phyloP scores from a whole-genome alignment of 2,797 vertebrate genomes.

The Myotis findleyi region DNA sequence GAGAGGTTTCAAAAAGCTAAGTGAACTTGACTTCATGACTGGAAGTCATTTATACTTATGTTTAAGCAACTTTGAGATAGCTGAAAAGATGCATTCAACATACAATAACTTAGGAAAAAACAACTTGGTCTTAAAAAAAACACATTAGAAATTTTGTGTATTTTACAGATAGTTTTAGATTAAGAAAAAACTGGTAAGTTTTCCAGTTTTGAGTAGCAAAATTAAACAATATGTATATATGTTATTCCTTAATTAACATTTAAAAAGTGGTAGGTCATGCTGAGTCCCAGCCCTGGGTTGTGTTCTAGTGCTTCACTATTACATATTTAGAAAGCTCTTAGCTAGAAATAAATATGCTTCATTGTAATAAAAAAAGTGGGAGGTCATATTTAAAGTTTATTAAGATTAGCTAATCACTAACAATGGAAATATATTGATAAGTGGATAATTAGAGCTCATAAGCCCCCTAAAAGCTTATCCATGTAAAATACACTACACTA shows the following conservation, averaged over 20 bases:
- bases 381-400: conserved; percentile 43
- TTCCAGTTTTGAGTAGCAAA: conserved; percentile 24
- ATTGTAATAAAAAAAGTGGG: background rate
- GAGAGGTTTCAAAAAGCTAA: background rate
- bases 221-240: background rate
- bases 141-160: conserved; percentile 4
- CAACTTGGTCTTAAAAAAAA: conserved; percentile 3
- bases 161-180: conserved; percentile 35
- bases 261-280: background rate
- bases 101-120: conserved; percentile 46
- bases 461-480: background rate
- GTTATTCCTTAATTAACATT: conserved; percentile 43
- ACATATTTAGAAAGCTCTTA: background rate
- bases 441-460: conserved; percentile 4
- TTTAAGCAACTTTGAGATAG: conserved; percentile 41
- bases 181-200: conserved; percentile 15
- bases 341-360: background rate
- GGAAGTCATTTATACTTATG: conserved; percentile 38
- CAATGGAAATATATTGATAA: background rate
- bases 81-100: conserved; percentile 46
- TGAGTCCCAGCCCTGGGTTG: background rate
- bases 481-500: conserved; percentile 15
- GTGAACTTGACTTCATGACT: conserved; percentile 24
- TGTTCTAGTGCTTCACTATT: background rate
- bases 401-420: conserved; percentile 41